These are phyloP conservation scores for Betta splendens DNA, from an alignment of 2,797 vertebrate genomes.

Conservation along the genomic window DNA sequence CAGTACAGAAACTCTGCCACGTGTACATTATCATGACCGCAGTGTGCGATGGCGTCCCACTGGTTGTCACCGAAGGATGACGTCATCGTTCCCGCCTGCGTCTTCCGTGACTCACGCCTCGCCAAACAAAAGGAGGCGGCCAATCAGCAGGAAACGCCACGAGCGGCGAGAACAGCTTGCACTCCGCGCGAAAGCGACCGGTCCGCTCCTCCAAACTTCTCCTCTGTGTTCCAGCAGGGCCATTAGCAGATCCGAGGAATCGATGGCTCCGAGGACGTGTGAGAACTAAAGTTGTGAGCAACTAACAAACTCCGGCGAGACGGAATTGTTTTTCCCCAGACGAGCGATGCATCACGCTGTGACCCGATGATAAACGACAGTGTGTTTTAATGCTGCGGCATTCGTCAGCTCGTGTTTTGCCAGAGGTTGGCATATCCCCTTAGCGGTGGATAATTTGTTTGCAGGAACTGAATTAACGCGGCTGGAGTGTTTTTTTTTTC, in stretches of 20 bases:
- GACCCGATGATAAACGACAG: conserved; percentile 22
- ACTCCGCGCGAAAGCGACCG: conserved; percentile 36
- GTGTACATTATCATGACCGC: no score
- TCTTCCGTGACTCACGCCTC: conserved; percentile 37
- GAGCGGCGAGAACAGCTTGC: conserved; percentile 21
- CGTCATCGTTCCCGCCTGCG: background rate
- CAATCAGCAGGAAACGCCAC: conserved; percentile 51
- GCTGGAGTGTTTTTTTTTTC: no score
- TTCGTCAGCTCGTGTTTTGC: background rate
- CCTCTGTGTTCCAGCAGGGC: conserved; percentile 13
- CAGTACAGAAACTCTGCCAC: no score
- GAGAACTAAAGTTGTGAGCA: conserved; percentile 23
- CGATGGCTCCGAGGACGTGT: conserved; percentile 24
- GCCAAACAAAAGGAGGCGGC: conserved; percentile 36
- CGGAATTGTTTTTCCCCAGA: conserved; percentile 22
- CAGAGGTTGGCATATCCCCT: background rate
- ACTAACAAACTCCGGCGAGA: conserved; percentile 13
- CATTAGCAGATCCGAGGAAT: conserved; percentile 25
- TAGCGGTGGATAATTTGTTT: conserved; percentile 9
- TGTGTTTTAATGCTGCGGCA: conserved; percentile 9
- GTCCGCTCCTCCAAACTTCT: conserved; percentile 23
- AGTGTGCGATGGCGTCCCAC: no score
- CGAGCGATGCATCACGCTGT: background rate
- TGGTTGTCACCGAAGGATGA: conserved; percentile 9
- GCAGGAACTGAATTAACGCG: background rate